Conservation (phyloP, 2,797 vertebrate genomes). For the Phataginus tricuspis region DNA sequence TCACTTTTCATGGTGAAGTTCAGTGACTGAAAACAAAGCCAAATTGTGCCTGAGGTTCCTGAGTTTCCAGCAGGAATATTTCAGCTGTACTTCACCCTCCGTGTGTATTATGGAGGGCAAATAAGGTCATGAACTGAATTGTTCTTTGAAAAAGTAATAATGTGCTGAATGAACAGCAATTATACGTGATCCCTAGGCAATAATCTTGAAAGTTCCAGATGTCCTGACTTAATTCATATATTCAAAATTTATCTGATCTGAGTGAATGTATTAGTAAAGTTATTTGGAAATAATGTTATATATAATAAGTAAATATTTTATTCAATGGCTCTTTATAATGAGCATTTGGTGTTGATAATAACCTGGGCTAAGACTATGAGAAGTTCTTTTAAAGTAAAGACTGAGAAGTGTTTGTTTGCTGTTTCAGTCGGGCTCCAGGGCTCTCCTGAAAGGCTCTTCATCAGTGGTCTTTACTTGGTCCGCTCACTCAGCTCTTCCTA, state of each 20-base stretch:
- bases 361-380: neutral
- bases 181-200: neutral
- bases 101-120: constrained; percentile 43
- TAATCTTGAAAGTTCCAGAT: constrained; percentile 20
- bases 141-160: constrained; percentile 43
- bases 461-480: neutral
- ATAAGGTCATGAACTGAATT: constrained; percentile 35
- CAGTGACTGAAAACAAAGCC: constrained; percentile 28
- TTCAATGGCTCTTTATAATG: neutral
- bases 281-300: constrained; percentile 25
- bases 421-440: neutral
- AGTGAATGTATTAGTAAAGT: neutral
- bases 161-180: constrained; percentile 26
- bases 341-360: neutral
- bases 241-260: constrained; percentile 8
- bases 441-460: neutral
- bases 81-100: neutral
- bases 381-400: neutral
- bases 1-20: neutral
- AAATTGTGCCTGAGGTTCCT: neutral
- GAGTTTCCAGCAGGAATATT: neutral
- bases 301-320: neutral
- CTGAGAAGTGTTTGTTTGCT: neutral
- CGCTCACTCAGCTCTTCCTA: neutral
- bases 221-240: neutral